Conservation (phyloP, 2,113 vertebrate genomes). For the Chaenogobius annularis region DNA sequence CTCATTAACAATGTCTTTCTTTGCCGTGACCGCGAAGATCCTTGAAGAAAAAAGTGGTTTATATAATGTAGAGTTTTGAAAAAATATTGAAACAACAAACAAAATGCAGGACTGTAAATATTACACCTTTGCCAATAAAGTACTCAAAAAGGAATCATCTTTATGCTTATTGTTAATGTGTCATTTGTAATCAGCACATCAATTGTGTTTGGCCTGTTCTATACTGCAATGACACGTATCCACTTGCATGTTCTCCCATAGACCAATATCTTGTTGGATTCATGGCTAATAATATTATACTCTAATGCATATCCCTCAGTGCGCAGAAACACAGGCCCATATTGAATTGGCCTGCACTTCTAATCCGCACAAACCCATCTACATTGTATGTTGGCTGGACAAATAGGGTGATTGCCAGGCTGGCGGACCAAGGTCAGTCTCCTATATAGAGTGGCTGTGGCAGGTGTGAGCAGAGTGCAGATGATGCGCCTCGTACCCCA, state of each 20-base stretch:
- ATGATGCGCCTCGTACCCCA: conserved; percentile 30
- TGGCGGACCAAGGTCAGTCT: conserved; percentile 49
- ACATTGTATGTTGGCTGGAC: conserved; percentile 57
- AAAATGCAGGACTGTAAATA: background rate
- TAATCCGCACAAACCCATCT: conserved; percentile 72
- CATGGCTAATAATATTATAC: conserved; percentile 58
- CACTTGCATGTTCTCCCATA: conserved; percentile 26
- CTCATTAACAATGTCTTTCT: conserved; percentile 51
- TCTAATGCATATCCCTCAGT: conserved; percentile 59
- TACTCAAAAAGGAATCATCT: too few species aligned
- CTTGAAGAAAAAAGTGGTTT: conserved; percentile 3
- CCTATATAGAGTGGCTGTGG: conserved; percentile 36
- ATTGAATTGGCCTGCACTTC: conserved; percentile 68
- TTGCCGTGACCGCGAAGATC: conserved; percentile 46
- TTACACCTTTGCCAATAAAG: background rate
- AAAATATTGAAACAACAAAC: background rate
- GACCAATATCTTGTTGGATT: background rate
- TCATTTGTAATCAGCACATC: background rate
- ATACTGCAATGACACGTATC: background rate
- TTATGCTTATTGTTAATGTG: too few species aligned
- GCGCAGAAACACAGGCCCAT: conserved; percentile 33
- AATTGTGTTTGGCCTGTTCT: background rate
- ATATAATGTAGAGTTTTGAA: conserved; percentile 9
- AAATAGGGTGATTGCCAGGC: conserved; percentile 47
- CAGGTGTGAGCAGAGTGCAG: conserved; percentile 52